These are phyloP conservation scores for Florisuga fusca DNA, from an alignment of 2,797 vertebrate species.

Conservation along the genomic window DNA sequence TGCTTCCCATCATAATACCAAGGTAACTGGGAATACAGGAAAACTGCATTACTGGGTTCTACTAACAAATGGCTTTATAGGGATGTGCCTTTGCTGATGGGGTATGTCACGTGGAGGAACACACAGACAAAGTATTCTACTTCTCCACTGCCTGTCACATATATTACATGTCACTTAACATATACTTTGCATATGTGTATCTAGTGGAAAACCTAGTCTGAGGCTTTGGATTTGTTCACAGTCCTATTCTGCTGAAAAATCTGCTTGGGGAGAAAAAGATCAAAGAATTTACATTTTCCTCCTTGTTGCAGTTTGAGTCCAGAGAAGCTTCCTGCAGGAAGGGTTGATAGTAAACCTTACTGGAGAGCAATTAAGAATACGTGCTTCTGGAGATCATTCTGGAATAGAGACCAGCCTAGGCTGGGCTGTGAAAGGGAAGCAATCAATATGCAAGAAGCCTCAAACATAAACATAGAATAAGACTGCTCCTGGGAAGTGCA, in stretches of 20 bases:
- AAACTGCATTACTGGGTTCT: neutral
- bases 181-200: accelerated
- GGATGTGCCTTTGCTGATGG: neutral
- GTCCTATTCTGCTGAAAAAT: neutral
- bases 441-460: neutral
- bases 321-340: neutral
- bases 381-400: neutral
- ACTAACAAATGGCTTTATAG: neutral
- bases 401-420: neutral
- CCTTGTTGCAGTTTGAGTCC: neutral
- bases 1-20: neutral
- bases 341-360: neutral
- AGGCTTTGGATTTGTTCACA: neutral
- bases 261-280: neutral
- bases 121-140: neutral
- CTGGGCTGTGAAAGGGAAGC: neutral
- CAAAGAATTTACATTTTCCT: neutral
- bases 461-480: neutral
- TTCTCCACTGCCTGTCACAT: neutral
- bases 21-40: neutral
- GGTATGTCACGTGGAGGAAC: neutral
- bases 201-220: neutral
- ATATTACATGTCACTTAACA: accelerated
- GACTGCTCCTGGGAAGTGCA: neutral
- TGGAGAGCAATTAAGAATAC: neutral